phyloP scores from a whole-genome alignment of 2,797 vertebrate species.

The Girardinus metallicus region DNA sequence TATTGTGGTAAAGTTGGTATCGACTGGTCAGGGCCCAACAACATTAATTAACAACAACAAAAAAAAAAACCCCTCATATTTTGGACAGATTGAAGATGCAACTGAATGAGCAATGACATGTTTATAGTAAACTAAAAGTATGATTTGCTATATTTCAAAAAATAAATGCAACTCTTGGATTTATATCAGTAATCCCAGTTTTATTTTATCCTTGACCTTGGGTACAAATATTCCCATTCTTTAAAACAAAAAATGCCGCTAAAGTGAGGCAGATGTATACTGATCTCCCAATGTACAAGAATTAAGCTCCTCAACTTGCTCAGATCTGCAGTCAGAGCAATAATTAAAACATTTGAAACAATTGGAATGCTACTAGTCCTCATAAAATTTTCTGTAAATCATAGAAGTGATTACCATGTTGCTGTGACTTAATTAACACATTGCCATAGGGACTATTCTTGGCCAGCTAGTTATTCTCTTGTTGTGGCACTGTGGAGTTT shows the following conservation, averaged over 20 bases:
- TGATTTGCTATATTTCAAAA: neutral
- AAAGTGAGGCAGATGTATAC: neutral
- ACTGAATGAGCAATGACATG: neutral
- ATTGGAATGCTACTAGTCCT: neutral
- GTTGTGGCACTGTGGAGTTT: constrained; percentile 36
- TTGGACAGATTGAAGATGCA: neutral
- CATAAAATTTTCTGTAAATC: constrained; percentile 40
- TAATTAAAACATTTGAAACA: neutral
- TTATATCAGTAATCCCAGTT: neutral
- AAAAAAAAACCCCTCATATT: neutral
- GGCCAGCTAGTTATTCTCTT: constrained; percentile 16
- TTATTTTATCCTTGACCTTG: neutral
- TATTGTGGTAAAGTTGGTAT: no score
- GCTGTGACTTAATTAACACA: constrained; percentile 34
- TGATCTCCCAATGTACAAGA: neutral
- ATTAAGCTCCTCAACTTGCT: neutral
- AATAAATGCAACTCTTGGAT: neutral
- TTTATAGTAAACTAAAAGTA: no score
- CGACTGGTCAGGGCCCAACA: no score
- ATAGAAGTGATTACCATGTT: constrained; percentile 41
- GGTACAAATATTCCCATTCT: neutral
- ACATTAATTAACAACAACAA: no score
- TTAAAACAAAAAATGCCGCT: neutral
- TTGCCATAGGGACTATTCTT: constrained; percentile 38
- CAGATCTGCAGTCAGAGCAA: neutral